Evolutionary conservation across 1,140 invertebrate species (phyloP).

Genomic region (Araneus ventricosus): DNA sequence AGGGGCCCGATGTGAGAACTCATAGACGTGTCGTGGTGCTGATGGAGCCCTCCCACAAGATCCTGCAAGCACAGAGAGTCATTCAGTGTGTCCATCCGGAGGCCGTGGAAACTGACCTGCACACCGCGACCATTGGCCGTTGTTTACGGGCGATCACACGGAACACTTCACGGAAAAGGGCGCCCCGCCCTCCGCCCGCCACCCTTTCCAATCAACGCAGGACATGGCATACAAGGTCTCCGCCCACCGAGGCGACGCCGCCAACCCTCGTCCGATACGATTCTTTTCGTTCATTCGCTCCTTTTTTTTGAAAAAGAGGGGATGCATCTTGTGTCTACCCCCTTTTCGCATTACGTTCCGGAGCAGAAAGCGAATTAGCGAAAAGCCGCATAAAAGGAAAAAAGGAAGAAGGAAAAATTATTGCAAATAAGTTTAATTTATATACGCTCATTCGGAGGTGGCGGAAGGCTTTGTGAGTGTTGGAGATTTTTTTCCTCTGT

Average conservation of each 20-base stretch:
- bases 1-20: constrained; percentile 57
- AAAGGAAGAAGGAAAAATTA: constrained; percentile 72
- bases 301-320: not conserved
- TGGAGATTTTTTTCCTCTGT: not conserved
- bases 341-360: constrained; percentile 63
- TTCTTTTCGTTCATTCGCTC: constrained; percentile 39
- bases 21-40: constrained; percentile 57
- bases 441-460: constrained; percentile 68
- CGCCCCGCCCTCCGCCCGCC: constrained; percentile 33
- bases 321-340: not conserved
- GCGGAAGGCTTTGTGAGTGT: constrained; percentile 43
- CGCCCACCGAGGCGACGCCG: constrained; percentile 43
- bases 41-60: constrained; percentile 77
- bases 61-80: constrained; percentile 78
- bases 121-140: constrained; percentile 64
- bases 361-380: constrained; percentile 71
- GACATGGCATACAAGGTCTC: constrained; percentile 24
- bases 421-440: constrained; percentile 76
- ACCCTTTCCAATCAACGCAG: constrained; percentile 55
- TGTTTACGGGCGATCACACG: constrained; percentile 58
- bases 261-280: constrained; percentile 39
- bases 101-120: constrained; percentile 25
- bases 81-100: constrained; percentile 78
- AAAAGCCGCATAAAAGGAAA: constrained; percentile 74
- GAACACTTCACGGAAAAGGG: constrained; percentile 27